Evolutionary conservation across 2,797 vertebrate species (phyloP), one percentile per base, ranked within the genome.

Genomic region (Chelon labrosus): DNA sequence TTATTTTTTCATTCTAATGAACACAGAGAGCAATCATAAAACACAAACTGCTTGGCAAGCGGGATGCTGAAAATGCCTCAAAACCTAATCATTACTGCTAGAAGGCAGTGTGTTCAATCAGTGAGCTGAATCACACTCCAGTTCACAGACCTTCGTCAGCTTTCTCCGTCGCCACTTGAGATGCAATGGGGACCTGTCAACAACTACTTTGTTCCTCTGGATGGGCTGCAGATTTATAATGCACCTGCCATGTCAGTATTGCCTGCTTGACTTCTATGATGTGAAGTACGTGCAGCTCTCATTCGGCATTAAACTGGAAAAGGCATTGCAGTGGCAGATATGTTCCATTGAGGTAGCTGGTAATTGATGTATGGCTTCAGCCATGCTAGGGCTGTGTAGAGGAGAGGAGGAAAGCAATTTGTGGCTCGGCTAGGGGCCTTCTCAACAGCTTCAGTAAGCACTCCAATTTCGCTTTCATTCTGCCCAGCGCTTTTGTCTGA

Each of bases 351-450:
- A 84, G 83, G 82, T 82, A 78, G 67, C 80, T 71, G 72, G 75
- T 89, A 91, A 92, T 91, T 90, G 88, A 88, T 90, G 88, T 83
- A 85, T 82, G 74, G 80, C 77, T 82, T 80, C 82, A 75, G 77
- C 82, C 85, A 80, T 85, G 88, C 89, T 84, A 72, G 81, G 69
- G 79, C 65, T 81, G 84, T 76, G 75, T 81, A 61, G 87, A 58
- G 65, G 66, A 87, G 82, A 84, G 75, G 78, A 82, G 89, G 81
- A 86, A 83, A 88, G 91, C 86, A 89, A 89, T 91, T 89, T 91
- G 87, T 83, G 83, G 71, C 90, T 88, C 85, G 61, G 85, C 88
- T 83, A 82, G 87, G 66, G 79, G 88, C 73, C 80, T 85, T 77
- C 85, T 86, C 84, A 62, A 72, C 75, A 79, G 80, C 79, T 80